These are phyloP conservation scores for Cricetomys ansorgei DNA, from an alignment of 2,113 vertebrate genomes.

Conservation along the genomic window DNA sequence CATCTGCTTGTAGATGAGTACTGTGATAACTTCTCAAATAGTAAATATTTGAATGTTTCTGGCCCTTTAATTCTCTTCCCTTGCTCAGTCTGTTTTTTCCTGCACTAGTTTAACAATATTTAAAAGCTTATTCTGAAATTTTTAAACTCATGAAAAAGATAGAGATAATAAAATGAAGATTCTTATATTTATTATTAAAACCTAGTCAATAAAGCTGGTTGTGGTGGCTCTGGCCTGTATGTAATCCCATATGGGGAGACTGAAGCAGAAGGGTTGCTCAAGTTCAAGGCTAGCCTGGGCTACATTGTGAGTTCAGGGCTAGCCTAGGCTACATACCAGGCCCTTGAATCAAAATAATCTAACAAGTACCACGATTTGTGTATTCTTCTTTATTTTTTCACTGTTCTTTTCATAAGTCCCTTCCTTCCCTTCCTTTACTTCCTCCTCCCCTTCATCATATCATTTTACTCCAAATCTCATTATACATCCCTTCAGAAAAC, in stretches of 20 bases:
- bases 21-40: slow-evolving; percentile 25
- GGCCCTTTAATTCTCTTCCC: slow-evolving; percentile 13
- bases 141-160: slow-evolving; percentile 39
- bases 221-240: background rate
- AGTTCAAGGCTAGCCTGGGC: background rate
- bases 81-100: slow-evolving; percentile 27
- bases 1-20: slow-evolving; percentile 3
- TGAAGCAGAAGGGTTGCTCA: background rate
- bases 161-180: slow-evolving; percentile 27
- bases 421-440: background rate
- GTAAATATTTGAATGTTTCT: slow-evolving; percentile 52
- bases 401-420: background rate
- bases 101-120: slow-evolving; percentile 8
- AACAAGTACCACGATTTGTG: background rate
- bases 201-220: background rate
- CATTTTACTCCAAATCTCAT: slow-evolving; percentile 1
- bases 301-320: background rate
- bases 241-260: background rate
- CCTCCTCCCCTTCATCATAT: background rate
- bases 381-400: background rate
- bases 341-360: background rate
- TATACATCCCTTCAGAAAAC: slow-evolving; percentile 18
- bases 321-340: background rate
- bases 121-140: slow-evolving; percentile 21
- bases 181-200: slow-evolving; percentile 39